Base-by-base conservation (phyloP, 2,888 invertebrate genomes). In the Chydorus sphaericus region DNA sequence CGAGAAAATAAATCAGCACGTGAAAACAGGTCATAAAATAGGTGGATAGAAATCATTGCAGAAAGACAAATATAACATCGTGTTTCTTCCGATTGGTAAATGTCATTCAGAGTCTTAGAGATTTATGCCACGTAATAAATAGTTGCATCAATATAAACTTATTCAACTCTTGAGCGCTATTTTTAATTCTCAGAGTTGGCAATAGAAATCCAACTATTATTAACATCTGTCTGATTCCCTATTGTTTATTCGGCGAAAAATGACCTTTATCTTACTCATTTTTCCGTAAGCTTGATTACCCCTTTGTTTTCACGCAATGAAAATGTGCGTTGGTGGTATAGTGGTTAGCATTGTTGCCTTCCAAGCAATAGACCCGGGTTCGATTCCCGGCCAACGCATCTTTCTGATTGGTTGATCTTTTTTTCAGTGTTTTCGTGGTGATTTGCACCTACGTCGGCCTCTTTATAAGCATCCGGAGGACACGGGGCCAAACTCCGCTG, bases 391-490 rank as follows among this genome's bases (percentile, higher is more conserved):
- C 51, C 26, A 51, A 31, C 51, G 51, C 51, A 51, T 33, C 36
- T 33, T n/a, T 20, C 4, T 48, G 18, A 5, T 5, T 48, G n/a
- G 4, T 3, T 3, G 20, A 48, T 53, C 37, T 30, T 55, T 16
- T 20, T 67, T 66, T 36, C 64, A 77, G 77, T 57, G 66, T 81
- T 56, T 38, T 79, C 10, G 71, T 76, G 60, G 79, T 81, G 61
- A 73, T 75, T 1, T 65, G 75, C 56, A 72, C 77, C 1, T 83
- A 83, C 65, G 70, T 72, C 7, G 76, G 76, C 1, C 75, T 83
- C 69, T 78, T 82, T 60, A 66, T 75, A 49, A 81, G 78, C 57
- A 79, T 83, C 60, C 77, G 75, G 70, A 72, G 70, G 60, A 81
- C 82, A 1, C 71, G 81, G 37, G 71, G 74, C 57, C 77, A 77